Conservation (phyloP, 2,797 vertebrate species). For the Hapalemur alaotrensis region DNA sequence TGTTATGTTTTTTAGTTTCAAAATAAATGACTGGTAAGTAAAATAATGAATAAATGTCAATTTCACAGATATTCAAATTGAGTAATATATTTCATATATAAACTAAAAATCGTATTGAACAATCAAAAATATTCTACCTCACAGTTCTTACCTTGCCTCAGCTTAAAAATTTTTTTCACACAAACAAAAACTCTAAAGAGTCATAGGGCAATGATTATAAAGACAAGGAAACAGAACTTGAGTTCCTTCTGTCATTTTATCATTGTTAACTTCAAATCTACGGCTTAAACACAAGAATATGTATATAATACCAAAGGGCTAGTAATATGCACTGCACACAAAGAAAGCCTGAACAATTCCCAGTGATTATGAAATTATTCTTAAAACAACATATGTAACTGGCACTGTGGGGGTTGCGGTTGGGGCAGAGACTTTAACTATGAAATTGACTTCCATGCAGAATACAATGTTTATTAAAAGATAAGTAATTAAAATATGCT, state of each 20-base stretch:
- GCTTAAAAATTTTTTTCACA: background rate
- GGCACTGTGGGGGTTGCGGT: background rate
- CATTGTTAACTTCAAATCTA: slow-evolving; percentile 3
- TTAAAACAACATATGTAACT: background rate
- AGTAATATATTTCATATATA: slow-evolving; percentile 10
- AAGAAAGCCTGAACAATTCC: background rate
- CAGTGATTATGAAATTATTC: background rate
- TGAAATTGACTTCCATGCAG: slow-evolving; percentile 25
- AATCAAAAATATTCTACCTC: background rate
- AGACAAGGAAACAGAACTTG: background rate
- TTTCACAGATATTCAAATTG: background rate
- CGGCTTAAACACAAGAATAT: background rate
- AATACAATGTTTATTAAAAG: slow-evolving; percentile 6
- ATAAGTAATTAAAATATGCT: background rate
- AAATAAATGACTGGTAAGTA: background rate
- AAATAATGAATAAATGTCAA: slow-evolving; percentile 27
- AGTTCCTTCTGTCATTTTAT: background rate
- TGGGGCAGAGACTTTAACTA: background rate
- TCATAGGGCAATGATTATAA: background rate
- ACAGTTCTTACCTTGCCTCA: slow-evolving; percentile 16
- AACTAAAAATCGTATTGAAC: background rate
- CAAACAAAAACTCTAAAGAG: background rate
- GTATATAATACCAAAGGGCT: background rate
- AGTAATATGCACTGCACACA: background rate
- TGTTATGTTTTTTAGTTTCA: background rate